phyloP scores from a whole-genome alignment of 1,140 invertebrate species.

The Stegodyphus mimosarum region DNA sequence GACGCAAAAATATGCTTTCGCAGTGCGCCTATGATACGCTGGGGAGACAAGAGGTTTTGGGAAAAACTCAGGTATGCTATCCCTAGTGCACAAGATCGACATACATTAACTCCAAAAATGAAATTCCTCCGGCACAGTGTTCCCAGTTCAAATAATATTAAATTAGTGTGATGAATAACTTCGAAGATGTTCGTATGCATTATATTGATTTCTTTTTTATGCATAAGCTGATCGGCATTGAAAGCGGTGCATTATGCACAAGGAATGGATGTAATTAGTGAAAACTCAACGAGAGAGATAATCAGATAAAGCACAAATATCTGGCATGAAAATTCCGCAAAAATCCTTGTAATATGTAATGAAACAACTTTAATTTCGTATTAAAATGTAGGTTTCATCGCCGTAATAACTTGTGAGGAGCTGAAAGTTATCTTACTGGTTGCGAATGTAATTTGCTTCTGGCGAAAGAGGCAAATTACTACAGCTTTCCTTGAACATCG shows the following conservation, averaged over 20 bases:
- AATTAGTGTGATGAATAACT: slow-evolving; percentile 27
- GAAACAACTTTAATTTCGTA: too few relatives aligned
- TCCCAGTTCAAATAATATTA: slow-evolving; percentile 25
- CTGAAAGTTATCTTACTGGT: too few relatives aligned
- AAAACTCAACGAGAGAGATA: neutral
- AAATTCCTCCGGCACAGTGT: slow-evolving; percentile 8
- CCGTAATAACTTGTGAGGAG: too few relatives aligned
- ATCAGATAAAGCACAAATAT: neutral
- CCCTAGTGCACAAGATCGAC: slow-evolving; percentile 73
- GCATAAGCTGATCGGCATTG: neutral
- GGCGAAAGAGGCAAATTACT: too few relatives aligned
- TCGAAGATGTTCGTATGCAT: neutral
- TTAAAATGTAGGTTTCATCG: too few relatives aligned
- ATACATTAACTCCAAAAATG: slow-evolving; percentile 11
- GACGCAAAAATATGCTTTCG: slow-evolving; percentile 61
- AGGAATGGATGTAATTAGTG: neutral
- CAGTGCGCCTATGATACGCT: slow-evolving; percentile 56
- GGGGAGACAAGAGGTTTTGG: slow-evolving; percentile 91
- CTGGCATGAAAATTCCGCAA: neutral
- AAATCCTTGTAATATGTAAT: neutral
- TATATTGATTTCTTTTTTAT: neutral
- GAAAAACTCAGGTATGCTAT: slow-evolving; percentile 90
- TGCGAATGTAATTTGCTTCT: too few relatives aligned
- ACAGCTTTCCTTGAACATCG: too few relatives aligned
- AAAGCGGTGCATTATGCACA: neutral